A percentile compares a stretch with the other conserved stretches of the same genome.
These are phyloP conservation scores for Pristiophorus japonicus DNA, from an alignment of 2,113 vertebrate species.

Conservation along the genomic window DNA sequence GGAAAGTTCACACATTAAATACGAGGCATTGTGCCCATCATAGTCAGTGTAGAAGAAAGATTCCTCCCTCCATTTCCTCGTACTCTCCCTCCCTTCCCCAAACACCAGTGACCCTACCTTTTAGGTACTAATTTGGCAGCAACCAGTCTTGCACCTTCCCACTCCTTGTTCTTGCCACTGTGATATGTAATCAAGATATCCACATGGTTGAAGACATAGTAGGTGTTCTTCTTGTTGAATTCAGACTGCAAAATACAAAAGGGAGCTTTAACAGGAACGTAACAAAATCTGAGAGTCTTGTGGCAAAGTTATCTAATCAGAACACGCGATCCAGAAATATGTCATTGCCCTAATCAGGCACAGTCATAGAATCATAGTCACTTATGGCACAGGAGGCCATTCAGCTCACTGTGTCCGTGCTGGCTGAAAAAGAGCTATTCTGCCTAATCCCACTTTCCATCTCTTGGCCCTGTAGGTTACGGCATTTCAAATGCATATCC, in stretches of 20 bases:
- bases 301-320: background rate
- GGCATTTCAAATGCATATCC: no score
- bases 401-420: no score
- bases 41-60: no score
- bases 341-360: background rate
- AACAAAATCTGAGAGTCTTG: background rate
- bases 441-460: no score
- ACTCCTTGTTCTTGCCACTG: conserved; percentile 30
- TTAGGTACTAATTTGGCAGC: conserved; percentile 37
- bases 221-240: conserved; percentile 34
- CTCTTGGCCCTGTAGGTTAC: no score
- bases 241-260: conserved; percentile 30
- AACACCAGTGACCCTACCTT: conserved; percentile 1
- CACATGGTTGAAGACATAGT: conserved; percentile 39
- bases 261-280: background rate
- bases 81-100: background rate
- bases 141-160: conserved; percentile 39
- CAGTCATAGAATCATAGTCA: background rate
- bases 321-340: background rate
- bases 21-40: background rate
- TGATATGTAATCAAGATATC: conserved; percentile 37
- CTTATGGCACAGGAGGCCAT: no score
- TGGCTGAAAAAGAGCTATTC: no score
- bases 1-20: background rate
- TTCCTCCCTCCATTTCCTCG: background rate